Conservation (phyloP, 2,888 invertebrate genomes). For the Leptinotarsa tumamoca region DNA sequence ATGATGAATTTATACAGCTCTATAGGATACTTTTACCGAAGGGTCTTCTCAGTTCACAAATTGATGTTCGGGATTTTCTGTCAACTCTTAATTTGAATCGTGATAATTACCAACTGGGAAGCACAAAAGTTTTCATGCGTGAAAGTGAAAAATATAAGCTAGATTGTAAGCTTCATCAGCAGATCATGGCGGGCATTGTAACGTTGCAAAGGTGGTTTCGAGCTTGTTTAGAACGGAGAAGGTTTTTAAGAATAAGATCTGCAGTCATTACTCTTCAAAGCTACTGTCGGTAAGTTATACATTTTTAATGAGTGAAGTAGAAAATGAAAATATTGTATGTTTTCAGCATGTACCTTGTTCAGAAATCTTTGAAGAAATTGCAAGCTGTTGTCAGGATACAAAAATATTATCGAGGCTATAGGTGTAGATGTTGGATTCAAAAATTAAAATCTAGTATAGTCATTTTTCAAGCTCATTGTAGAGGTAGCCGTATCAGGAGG, state of each 20-base stretch:
- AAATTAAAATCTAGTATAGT: conserved; percentile 73
- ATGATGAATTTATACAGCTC: conserved; percentile 93
- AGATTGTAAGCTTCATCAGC: conserved; percentile 92
- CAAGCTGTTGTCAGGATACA: conserved; percentile 79
- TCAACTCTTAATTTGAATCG: conserved; percentile 85
- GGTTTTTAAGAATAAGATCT: conserved; percentile 79
- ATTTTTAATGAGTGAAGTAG: neutral
- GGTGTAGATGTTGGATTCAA: conserved; percentile 75
- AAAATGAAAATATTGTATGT: neutral
- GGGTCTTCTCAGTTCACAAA: conserved; percentile 86
- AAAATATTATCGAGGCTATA: conserved; percentile 80
- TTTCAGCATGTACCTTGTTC: conserved; percentile 72
- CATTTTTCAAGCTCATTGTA: conserved; percentile 78
- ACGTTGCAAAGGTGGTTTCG: conserved; percentile 93
- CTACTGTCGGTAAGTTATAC: conserved; percentile 66
- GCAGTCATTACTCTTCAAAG: conserved; percentile 84
- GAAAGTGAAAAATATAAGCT: conserved; percentile 94
- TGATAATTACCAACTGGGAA: conserved; percentile 89
- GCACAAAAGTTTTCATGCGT: conserved; percentile 80
- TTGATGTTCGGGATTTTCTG: conserved; percentile 87
- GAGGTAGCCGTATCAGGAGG: conserved; percentile 76
- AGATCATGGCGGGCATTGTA: conserved; percentile 93
- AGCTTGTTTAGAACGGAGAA: conserved; percentile 80
- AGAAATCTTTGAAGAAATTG: conserved; percentile 69
- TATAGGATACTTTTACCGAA: conserved; percentile 92